Evolutionary conservation across 2,797 vertebrate species (phyloP), one percentile per base, ranked within the genome.

Genomic region (Coregonus suidteri): DNA sequence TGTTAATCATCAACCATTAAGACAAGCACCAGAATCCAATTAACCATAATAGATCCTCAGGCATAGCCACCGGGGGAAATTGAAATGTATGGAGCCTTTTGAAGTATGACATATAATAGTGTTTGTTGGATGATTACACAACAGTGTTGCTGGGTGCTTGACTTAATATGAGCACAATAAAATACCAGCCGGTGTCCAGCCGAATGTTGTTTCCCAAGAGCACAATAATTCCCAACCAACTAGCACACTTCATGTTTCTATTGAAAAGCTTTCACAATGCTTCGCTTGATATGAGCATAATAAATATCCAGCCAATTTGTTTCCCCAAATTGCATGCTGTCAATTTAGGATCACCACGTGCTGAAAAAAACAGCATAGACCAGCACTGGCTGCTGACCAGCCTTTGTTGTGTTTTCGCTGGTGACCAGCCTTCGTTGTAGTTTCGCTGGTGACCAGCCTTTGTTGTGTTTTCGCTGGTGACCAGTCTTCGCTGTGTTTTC

Each of bases 21-120:
- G 79, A 78, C 65, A 47, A 85, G 72, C 6, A 16, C 37, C 1
- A 1, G 79, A 83, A 87, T 88, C 79, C 79, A 82, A 85, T 87
- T 83, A 78, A 77, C 51, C 34, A 47, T 73, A 37, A 72, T 41
- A 35, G 79, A 77, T 72, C 85, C 78, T 72, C 34, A 25, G 79
- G 76, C 72, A 76, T 65, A 16, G 34, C 66, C 6, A 34, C 16
- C 4, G 41, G 13, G 20, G 25, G 1, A 74, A 71, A 75, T 54
- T 73, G 51, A 81, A 73, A 80, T 35, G 56, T 79, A 71, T 71
- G 67, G 18, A 31, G 75, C 31, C 20, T 77, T 84, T 78, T 75
- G 59, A 78, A 83, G 78, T 67, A 1, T 0, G 35, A 16, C 20
- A 64, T 76, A 82, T 77, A 74, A 83, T 25, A 11, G 75, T 72